phyloP scores from a whole-genome alignment of 2,113 vertebrate genomes.

The Pagrus major region DNA sequence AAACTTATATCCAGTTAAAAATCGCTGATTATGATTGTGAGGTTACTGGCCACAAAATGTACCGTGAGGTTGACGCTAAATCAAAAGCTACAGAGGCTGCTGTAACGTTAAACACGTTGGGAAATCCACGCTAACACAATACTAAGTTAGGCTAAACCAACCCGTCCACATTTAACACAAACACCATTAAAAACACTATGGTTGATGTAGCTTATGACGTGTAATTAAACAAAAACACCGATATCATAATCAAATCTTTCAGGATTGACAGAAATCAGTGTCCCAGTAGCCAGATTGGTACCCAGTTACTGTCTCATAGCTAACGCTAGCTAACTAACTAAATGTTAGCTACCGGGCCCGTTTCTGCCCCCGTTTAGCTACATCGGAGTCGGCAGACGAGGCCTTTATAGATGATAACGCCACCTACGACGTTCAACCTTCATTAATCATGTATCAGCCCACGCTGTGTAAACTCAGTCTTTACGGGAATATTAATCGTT shows the following conservation, averaged over 20 bases:
- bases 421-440: slow-evolving; percentile 53
- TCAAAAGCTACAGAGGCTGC: not conserved
- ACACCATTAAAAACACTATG: not conserved
- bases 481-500: not conserved
- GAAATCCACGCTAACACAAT: not conserved
- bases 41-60: not conserved
- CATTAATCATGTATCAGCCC: slow-evolving; percentile 36
- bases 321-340: slow-evolving; percentile 48
- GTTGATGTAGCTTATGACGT: not conserved
- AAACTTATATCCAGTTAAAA: not conserved
- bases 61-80: not conserved
- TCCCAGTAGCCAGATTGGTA: not conserved
- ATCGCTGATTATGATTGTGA: not conserved
- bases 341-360: slow-evolving; percentile 63
- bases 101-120: not conserved
- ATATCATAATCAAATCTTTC: not conserved
- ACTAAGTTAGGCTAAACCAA: slow-evolving; percentile 8
- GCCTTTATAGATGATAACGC: slow-evolving; percentile 56
- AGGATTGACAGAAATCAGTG: too few species aligned
- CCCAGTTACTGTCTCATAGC: not conserved
- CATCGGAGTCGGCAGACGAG: slow-evolving; percentile 35
- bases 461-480: not conserved
- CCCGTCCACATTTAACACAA: not conserved
- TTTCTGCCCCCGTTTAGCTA: slow-evolving; percentile 40
- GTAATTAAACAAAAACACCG: not conserved